These are phyloP conservation scores for Argentina silus DNA, from an alignment of 2,797 vertebrate genomes.

Conservation along the genomic window DNA sequence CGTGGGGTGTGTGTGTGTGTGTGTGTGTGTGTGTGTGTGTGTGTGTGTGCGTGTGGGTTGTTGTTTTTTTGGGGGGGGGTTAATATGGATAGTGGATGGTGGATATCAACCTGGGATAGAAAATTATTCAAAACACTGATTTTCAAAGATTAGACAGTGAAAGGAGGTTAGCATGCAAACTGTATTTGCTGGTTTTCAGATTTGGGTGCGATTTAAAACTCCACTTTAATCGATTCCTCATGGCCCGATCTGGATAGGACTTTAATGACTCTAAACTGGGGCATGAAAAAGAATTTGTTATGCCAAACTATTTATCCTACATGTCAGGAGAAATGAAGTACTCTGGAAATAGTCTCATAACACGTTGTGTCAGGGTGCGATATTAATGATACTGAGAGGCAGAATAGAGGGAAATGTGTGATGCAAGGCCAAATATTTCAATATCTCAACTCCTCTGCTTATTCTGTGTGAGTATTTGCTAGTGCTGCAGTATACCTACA, in stretches of 20 bases:
- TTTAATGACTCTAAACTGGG: slow-evolving; percentile 79
- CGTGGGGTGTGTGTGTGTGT: too few relatives aligned
- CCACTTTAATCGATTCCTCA: slow-evolving; percentile 85
- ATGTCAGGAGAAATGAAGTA: slow-evolving; percentile 69
- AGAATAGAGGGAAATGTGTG: slow-evolving; percentile 50
- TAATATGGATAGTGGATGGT: slow-evolving; percentile 48
- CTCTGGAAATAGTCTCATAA: slow-evolving; percentile 70
- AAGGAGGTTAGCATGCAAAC: not conserved
- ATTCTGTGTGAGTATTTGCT: not conserved
- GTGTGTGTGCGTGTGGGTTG: too few relatives aligned
- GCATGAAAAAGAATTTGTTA: slow-evolving; percentile 81
- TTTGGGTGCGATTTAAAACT: slow-evolving; percentile 75
- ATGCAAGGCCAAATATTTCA: slow-evolving; percentile 44
- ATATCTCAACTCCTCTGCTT: slow-evolving; percentile 22
- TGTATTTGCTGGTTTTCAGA: slow-evolving; percentile 55
- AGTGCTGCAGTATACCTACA: slow-evolving; percentile 14
- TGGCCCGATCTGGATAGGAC: slow-evolving; percentile 78
- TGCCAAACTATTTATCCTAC: slow-evolving; percentile 73
- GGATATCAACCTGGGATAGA: slow-evolving; percentile 71
- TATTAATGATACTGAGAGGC: slow-evolving; percentile 64
- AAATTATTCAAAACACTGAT: slow-evolving; percentile 23
- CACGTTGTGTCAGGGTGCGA: slow-evolving; percentile 67
- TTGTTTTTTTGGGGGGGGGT: not conserved
- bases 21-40: too few relatives aligned
- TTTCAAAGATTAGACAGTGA: slow-evolving; percentile 60